Evolutionary conservation across 2,797 vertebrate genomes (phyloP), one percentile per base, ranked within the genome.

Genomic region (Sciurus carolinensis): DNA sequence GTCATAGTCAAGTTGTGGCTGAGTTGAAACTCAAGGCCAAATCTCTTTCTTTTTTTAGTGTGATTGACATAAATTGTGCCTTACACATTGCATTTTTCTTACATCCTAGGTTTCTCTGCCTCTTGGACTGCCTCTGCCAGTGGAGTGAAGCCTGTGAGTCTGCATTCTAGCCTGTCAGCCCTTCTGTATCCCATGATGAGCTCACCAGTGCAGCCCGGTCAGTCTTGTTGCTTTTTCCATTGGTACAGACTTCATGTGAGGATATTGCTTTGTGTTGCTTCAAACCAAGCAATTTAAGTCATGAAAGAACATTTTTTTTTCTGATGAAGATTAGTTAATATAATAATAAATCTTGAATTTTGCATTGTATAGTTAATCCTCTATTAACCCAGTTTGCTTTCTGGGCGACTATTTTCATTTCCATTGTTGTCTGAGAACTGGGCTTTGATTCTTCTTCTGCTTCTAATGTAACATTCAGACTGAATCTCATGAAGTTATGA

Each of bases 141-240:
- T 93, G 85, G 66, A 94, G 84, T 50, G 59, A 81, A 92, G 92
- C 20, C 92, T 83, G 73, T 89, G 81, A 85, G 20, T 80, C 97
- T 87, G 77, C 57, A 71, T 54, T 88, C 84, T 66, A 33, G 8
- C 2, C 66, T 42, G 0, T 92, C 66, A 67, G 39, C 57, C 89
- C 86, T 90, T 96, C 87, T 36, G 73, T 50, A 92, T 92, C 77
- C 90, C 98, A 97, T 89, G 84, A 98, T 99, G 98, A 99, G 98
- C 97, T 98, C 99, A 14, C 98, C 98, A 93, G 98, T 98, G 86
- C 98, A 98, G 80, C 98, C 98, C 87, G 99, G 99, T 99, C 90
- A 98, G 98, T 98, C 90, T 87, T 82, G 26, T 95, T 94, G 62
- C 42, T 89, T 94, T 64, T 33, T 96, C 57, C 59, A 13, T 52